A percentile compares a stretch with the other conserved stretches of the same genome.
Evolutionary conservation across 2,113 vertebrate species (phyloP).

Genomic region (Furnarius figulus): DNA sequence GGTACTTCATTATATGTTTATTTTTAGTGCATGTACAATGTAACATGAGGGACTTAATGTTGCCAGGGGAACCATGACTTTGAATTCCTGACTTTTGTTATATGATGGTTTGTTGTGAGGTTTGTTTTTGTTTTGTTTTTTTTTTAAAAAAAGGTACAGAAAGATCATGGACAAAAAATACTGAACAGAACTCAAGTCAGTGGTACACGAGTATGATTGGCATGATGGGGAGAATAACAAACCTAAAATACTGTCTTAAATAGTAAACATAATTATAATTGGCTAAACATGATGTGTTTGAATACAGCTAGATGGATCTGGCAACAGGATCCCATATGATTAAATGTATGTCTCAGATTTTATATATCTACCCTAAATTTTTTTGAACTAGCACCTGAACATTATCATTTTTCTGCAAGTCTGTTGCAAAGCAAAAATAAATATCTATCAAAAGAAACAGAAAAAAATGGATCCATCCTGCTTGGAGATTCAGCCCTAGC

Average conservation of each 20-base stretch:
- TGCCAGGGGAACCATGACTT: constrained; percentile 59
- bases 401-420: not conserved
- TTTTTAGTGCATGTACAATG: constrained; percentile 51
- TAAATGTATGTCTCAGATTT: not conserved
- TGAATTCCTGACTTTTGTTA: constrained; percentile 31
- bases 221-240: not conserved
- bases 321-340: not conserved
- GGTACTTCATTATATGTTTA: constrained; percentile 47
- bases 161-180: not conserved
- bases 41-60: constrained; percentile 40
- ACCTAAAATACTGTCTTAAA: not conserved
- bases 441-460: not conserved
- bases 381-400: not conserved
- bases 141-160: not conserved
- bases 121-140: not conserved
- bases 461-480: not conserved
- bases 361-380: not conserved
- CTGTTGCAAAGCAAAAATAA: not conserved
- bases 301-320: not conserved
- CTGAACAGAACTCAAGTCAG: not conserved
- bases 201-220: not conserved
- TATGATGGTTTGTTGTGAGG: not conserved
- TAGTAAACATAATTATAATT: not conserved
- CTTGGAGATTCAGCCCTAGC: not conserved
- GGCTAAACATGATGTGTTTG: not conserved